Base-by-base conservation (phyloP, 1,140 invertebrate genomes). In the Bombus difficillimus region DNA sequence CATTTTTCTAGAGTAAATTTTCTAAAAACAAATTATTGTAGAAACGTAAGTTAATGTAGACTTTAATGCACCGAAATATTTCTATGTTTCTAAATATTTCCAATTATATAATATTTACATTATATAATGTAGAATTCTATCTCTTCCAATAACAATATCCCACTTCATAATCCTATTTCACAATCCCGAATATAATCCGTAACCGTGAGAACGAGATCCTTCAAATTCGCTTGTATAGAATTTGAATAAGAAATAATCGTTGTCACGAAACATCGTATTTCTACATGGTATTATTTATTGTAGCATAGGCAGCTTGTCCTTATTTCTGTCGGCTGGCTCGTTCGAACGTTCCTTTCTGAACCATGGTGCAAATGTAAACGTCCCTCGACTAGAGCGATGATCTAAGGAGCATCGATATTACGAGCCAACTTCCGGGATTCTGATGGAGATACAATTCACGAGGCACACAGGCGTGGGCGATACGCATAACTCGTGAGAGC, bases 381-480 rank as follows among this genome's bases (percentile, higher is more conserved):
- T 77, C 80, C 41, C 71, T 13, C 25, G 43, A 81, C 71, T 34
- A 59, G 76, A 79, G 73, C 80, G 69, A 81, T 64, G 80, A 81
- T 81, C 80, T 86, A 62, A 69, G 73, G 53, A 76, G 39, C 53
- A 62, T 88, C 86, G 87, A 88, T 88, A 87, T 84, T 73, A 43
- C 75, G 37, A 37, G 74, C 71, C 69, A 37, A 87, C 86, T 88
- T 87, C 87, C 86, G 87, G 81, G 86, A 75, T 75, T 68, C 69
- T 39, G 81, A 88, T 88, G 84, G 71, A 88, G 87, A 88, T 88
- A 88, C 87, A 87, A 88, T 88, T 88, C 81, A 88, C 64, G 86
- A 74, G 74, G 81, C 25, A 25, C 62, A 64, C 53, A 76, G 86
- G 87, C 87, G 87, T 87, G 80, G 80, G 81, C 81, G 87, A 83